Base-by-base conservation (phyloP, 23 tunicate species). In the Trididemnum nubilum region DNA sequence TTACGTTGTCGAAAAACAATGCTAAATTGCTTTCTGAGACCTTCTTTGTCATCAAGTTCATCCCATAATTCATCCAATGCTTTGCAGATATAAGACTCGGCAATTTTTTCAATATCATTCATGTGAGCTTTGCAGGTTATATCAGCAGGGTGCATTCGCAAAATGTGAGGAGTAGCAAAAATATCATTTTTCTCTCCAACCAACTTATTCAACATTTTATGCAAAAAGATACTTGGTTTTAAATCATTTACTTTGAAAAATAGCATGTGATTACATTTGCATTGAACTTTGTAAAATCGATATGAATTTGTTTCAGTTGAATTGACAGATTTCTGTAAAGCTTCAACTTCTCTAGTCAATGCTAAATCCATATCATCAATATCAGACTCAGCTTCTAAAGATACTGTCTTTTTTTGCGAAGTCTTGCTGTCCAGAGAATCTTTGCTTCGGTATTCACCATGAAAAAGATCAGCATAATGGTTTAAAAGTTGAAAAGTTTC, bases 101-200 rank as follows among this genome's bases (percentile, higher is more conserved):
- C 78, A 26, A 30, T 28, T 19, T 67, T 27, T 51, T 54, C 64
- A 65, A 92, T 92, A 12, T 65, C 76, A 26, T 54, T 61, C 1
- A 92, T 22, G 34, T 82, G 78, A 19, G 92, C 97, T 36, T 65
- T 65, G 34, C 92, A 92, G 19, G 75, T 73, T 15, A 36, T 37
- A 58, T 87, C 97, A 0, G 58, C 85, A 23, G 97, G 97, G 44
- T 92, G 97, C 49, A 87, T 73, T 28, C 97, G 72, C 36, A 92
- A 65, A 52, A 92, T 36, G 29, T 39, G n/a, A 31, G 88, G 71
- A 28, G 85, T 54, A 1, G 27, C 50, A 39, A 90, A 83, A 39
- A 82, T 3, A 57, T 58, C 35, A 15, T 24, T 25, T 1, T 22
- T 32, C 9, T 69, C 64, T 24, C 59, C 85, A 21, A 19, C 38